Base-by-base conservation (phyloP, 2,888 invertebrate genomes). In the Periphyllus acericola region DNA sequence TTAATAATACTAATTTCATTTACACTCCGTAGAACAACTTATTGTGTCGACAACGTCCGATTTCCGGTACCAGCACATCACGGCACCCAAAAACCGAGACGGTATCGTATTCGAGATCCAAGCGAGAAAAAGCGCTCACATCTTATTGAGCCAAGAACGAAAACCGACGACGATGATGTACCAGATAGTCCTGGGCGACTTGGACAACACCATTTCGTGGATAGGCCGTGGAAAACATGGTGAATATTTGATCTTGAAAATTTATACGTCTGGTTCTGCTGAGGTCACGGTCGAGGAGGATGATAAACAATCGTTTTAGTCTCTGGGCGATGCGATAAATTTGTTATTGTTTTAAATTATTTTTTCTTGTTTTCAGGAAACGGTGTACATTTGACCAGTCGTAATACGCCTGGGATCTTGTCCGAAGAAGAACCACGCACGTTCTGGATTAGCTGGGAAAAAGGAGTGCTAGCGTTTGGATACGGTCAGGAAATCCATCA, bases 391-490 rank as follows among this genome's bases (percentile, higher is more conserved):
- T 91, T 94, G 84, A 93, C 93, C 32, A 94, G 93, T 89, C 93
- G 93, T 0, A 92, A 93, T 86, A 94, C 94, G 60, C 93, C 94
- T 0, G 93, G 93, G 83, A 92, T 93, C 14, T 92, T 94, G 36
- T 93, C 94, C 0, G 93, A 93, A 89, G 93, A 89, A 55, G 92
- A 93, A 0, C 94, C 94, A 93, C 93, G 93, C 89, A 94, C 94
- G 0, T 94, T 94, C 92, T 94, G 94, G 94, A 92, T 94, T n/a
- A 93, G 93, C 91, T 94, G 94, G 94, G 94, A 94, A 89, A 93
- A 93, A 0, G 94, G 93, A 0, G 91, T 92, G 19, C 91, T 94
- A 29, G 92, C 93, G 0, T 93, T 94, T 25, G 94, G 94, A 0
- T 91, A 92, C 6, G 94, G 94, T 0, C 93, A 94, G 0, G 92